Base-by-base conservation (phyloP, 2,888 invertebrate species). In the Pyralis farinalis region DNA sequence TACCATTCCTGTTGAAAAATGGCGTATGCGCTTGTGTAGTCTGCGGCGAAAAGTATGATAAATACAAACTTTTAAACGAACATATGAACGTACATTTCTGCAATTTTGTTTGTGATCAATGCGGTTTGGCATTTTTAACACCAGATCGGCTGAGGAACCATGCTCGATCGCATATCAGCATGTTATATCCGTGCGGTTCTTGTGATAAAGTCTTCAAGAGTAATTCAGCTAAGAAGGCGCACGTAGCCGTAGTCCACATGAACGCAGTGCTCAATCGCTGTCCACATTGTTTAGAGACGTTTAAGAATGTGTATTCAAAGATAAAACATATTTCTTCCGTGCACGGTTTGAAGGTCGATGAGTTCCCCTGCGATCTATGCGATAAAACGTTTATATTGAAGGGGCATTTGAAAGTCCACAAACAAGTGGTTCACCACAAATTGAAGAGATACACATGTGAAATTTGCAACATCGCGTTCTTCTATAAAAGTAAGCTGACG, bases 391-490 rank as follows among this genome's bases (percentile, higher is more conserved):
- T 87, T 40, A 84, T 37, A 88, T 87, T 42, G 64, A 75, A 0
- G 60, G 76, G 5, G 84, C 84, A 0, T 87, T 87, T 45, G 79
- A 16, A 4, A 16, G 2, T 4, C 16, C 16, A 16, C 4, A 16
- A 16, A 16, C 16, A 3, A 3, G 2, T 4, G 4, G 16, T 16
- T 4, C 16, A 16, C 4, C 16, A 16, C 3, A 16, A 16, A 81
- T 45, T 55, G 72, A 8, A 79, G 86, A 1, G 67, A 61, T 1
- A 87, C 85, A 16, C 77, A 79, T 91, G 91, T 50, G 62, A 78
- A 0, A 72, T 83, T 1, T 91, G 91, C 34, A 81, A 85, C 0
- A 89, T 88, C 73, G 88, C 88, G 54, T 91, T 91, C 49, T 90
- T 90, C 44, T 84, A 87, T 0, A 91, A 90, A 37, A 88, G 90